Percentiles rank a stretch among this genome's conserved stretches.
Evolutionary conservation across 2,888 invertebrate species (phyloP).

Genomic region (Ormia ochracea): DNA sequence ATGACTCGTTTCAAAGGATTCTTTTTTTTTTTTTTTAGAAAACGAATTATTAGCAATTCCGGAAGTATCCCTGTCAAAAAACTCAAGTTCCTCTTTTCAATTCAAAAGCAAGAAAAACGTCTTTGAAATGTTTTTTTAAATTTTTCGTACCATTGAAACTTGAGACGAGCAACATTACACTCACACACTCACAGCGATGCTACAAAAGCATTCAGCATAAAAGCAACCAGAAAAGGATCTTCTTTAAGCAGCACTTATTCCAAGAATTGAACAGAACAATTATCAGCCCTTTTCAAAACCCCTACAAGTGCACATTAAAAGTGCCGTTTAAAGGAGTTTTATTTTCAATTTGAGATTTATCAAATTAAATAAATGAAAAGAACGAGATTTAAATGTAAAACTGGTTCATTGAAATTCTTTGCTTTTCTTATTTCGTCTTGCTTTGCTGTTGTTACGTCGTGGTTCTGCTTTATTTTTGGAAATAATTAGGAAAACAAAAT

Average conservation of each 20-base stretch:
- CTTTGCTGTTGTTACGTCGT: background rate
- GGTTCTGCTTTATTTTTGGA: conserved; percentile 6
- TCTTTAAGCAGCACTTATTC: conserved; percentile 26
- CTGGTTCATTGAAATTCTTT: conserved; percentile 32
- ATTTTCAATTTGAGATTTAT: conserved; percentile 36
- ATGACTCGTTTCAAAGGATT: no score
- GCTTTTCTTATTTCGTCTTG: background rate
- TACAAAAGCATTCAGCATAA: background rate
- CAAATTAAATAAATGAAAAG: background rate
- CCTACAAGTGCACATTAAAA: background rate
- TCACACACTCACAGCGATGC: background rate
- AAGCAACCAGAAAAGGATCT: conserved; percentile 21
- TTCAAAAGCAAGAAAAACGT: conserved; percentile 1
- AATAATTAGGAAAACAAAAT: conserved; percentile 54
- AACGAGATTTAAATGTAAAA: background rate
- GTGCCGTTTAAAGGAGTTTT: conserved; percentile 40
- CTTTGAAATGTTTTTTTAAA: background rate
- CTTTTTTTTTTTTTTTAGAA: background rate
- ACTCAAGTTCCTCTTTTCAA: background rate
- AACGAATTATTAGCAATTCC: background rate
- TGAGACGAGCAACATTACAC: conserved; percentile 31
- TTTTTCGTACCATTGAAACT: conserved; percentile 39
- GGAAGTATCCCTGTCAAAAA: background rate
- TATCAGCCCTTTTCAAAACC: background rate
- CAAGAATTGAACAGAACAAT: conserved; percentile 34